Percentiles rank a stretch among this genome's conserved stretches.
Evolutionary conservation across 2,888 invertebrate species (phyloP).

Genomic region (Perizoma flavofasciatum): DNA sequence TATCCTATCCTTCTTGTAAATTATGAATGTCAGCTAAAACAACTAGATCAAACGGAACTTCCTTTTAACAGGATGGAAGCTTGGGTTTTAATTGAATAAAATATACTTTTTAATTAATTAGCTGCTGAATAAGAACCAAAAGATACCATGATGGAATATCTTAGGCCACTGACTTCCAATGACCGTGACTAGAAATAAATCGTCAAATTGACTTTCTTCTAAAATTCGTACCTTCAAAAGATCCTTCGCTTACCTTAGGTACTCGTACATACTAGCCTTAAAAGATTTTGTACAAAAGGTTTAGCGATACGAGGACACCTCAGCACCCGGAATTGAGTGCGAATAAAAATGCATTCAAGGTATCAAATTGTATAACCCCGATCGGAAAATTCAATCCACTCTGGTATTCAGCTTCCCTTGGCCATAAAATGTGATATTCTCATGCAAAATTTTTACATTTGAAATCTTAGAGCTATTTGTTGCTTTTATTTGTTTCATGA

Average conservation of each 20-base stretch:
- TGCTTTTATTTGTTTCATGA: neutral
- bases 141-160: too few relatives aligned
- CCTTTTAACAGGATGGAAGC: too few relatives aligned
- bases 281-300: conserved; percentile 31
- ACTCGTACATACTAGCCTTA: conserved; percentile 6
- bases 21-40: too few relatives aligned
- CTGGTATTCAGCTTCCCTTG: conserved; percentile 39
- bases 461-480: neutral
- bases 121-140: too few relatives aligned
- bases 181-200: too few relatives aligned
- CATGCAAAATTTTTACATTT: conserved; percentile 22
- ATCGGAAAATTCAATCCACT: conserved; percentile 47
- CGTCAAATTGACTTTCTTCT: neutral
- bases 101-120: too few relatives aligned
- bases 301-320: conserved; percentile 14
- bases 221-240: neutral
- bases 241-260: neutral
- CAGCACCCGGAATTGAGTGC: conserved; percentile 27
- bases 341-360: conserved; percentile 42
- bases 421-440: conserved; percentile 37
- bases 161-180: too few relatives aligned
- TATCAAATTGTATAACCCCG: conserved; percentile 36
- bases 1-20: too few relatives aligned
- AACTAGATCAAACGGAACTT: too few relatives aligned
- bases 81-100: too few relatives aligned